Evolutionary conservation across 2,797 vertebrate species (phyloP).

Genomic region (Cyclopterus lumpus): DNA sequence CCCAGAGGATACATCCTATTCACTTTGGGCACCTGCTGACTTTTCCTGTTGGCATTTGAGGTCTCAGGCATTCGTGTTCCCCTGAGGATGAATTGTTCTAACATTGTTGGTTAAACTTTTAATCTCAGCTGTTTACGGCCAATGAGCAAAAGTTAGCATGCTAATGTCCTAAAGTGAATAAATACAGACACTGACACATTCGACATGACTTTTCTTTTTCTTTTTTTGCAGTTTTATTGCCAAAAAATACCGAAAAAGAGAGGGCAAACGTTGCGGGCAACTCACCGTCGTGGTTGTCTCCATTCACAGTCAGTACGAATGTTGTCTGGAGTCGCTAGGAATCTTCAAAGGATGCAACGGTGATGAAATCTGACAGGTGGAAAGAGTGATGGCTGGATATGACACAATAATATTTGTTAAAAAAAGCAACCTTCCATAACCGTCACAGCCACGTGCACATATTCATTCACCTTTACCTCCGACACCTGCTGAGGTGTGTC

Average conservation of each 20-base stretch:
- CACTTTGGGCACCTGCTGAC: no score
- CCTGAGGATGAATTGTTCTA: neutral
- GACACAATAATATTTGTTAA: conserved; percentile 36
- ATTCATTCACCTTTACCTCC: conserved; percentile 21
- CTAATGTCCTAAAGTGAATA: neutral
- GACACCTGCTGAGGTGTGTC: conserved; percentile 40
- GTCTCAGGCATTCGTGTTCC: no score
- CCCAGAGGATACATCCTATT: no score
- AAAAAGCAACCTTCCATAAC: neutral
- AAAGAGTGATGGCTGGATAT: conserved; percentile 47
- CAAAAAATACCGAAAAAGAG: neutral
- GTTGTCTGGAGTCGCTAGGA: conserved; percentile 20
- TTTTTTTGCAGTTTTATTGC: neutral
- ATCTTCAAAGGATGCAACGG: conserved; percentile 33
- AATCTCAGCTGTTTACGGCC: neutral
- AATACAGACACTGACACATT: neutral
- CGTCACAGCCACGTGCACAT: neutral
- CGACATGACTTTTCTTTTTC: neutral
- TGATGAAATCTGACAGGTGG: conserved; percentile 59
- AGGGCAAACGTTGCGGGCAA: conserved; percentile 11
- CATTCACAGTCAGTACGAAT: neutral
- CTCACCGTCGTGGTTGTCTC: conserved; percentile 22
- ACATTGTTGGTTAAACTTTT: neutral
- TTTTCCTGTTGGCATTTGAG: no score
- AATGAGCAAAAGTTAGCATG: no score